phyloP scores from a whole-genome alignment of 2,888 invertebrate species.

The Orthonevra nobilis region DNA sequence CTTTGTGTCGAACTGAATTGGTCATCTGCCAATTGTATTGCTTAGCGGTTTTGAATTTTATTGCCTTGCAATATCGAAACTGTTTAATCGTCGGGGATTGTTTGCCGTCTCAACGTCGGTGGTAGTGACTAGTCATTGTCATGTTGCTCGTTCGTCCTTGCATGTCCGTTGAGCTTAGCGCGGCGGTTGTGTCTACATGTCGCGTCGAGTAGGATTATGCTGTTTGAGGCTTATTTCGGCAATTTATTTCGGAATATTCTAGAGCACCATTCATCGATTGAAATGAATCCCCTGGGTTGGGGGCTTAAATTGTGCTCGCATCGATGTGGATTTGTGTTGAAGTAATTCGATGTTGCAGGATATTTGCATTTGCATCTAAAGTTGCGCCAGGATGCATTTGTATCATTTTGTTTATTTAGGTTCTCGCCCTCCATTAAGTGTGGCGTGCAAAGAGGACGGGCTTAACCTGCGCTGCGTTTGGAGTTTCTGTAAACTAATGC shows the following conservation, averaged over 20 bases:
- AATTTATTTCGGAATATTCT: constrained; percentile 55
- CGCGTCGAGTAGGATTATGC: constrained; percentile 53
- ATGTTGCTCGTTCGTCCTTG: constrained; percentile 34
- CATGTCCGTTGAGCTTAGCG: constrained; percentile 16
- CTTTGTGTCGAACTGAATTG: constrained; percentile 55
- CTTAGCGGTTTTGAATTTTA: constrained; percentile 68
- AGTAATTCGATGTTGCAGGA: constrained; percentile 12
- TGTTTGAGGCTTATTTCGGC: constrained; percentile 41
- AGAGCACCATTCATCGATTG: too few relatives aligned
- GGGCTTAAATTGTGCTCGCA: constrained; percentile 21
- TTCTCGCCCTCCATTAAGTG: too few relatives aligned
- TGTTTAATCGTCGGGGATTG: constrained; percentile 64
- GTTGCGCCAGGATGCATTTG: constrained; percentile 4
- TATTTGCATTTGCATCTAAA: constrained; percentile 1
- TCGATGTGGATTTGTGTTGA: constrained; percentile 14
- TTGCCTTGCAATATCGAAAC: constrained; percentile 64
- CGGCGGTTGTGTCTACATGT: constrained; percentile 20
- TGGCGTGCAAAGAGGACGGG: too few relatives aligned
- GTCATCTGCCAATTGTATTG: constrained; percentile 68
- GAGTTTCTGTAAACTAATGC: constrained; percentile 47
- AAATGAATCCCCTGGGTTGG: constrained; percentile 10
- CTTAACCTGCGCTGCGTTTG: too few relatives aligned
- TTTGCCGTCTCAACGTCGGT: constrained; percentile 49
- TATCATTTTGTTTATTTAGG: neutral
- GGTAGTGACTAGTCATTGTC: neutral